Base-by-base conservation (phyloP, 2,797 vertebrate species). In the Mus minutoides region DNA sequence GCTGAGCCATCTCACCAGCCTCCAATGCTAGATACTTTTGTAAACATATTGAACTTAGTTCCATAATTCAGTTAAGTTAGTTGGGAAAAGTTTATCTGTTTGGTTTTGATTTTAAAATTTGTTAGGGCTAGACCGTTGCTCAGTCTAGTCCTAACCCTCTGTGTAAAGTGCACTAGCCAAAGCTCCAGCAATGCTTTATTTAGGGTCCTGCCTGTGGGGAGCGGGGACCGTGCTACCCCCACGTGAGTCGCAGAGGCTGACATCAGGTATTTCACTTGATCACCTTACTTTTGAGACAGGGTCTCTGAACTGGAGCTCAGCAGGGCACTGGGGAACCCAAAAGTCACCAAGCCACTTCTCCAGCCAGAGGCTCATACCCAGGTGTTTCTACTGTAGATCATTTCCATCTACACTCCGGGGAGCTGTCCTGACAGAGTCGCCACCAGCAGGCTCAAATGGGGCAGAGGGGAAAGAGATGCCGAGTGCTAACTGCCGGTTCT, bases 361-460 rank as follows among this genome's bases (percentile, higher is more conserved):
- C 8, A 24, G 43, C 4, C 83, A 6, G 9, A 6, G 0, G 4
- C 6, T 34, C 12, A 11, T 58, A 21, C 22, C 2, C 11, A 13
- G 31, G 54, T 40, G 43, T 82, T 21, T 73, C 31, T n/a, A 60
- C 58, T 64, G 58, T 24, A 67, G 49, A 17, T 1, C 24, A 29
- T 92, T 37, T 46, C 7, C 14, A 78, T 64, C 46, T 31, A 31
- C 14, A n/a, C 11, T 76, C 89, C 37, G 54, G 56, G 7, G 73
- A 84, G 34, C 37, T 37, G 37, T 56, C 24, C 31, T 60, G n/a
- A 73, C 60, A 14, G 13, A 75, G 71, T 17, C 6, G 31, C 4
- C 16, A n/a, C 24, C 13, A 34, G 7, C 11, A 12, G 22, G 31
- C 54, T 49, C 0, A 7, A 17, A 17, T 29, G 10, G 58, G 43